Evolutionary conservation across 2,888 invertebrate genomes (phyloP).

Genomic region (Dysmachus trigonus): DNA sequence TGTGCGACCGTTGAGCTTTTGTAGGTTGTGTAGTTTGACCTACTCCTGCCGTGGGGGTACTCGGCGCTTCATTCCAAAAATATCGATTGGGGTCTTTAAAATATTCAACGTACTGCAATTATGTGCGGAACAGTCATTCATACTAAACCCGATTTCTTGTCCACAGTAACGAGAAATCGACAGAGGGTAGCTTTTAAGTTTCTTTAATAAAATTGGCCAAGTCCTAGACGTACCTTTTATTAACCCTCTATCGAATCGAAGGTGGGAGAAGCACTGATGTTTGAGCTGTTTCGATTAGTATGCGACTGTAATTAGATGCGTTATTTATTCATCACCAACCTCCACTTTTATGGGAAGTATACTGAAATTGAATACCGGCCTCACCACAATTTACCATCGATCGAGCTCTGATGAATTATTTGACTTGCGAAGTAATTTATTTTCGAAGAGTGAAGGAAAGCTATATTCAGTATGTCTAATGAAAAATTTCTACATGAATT

Average conservation of each 20-base stretch:
- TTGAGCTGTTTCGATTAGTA: not conserved
- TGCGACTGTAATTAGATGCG: not conserved
- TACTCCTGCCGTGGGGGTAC: not conserved
- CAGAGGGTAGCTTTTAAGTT: not conserved
- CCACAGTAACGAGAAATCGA: not conserved
- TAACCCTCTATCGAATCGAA: not conserved
- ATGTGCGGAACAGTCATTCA: not conserved
- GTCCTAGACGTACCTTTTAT: not conserved
- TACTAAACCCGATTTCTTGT: not conserved
- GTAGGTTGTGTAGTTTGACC: conserved; percentile 28
- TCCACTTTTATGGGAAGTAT: not conserved
- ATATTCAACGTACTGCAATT: conserved; percentile 28
- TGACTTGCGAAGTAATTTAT: not conserved
- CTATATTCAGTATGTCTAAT: not conserved
- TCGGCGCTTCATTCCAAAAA: not conserved
- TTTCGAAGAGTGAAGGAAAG: not conserved
- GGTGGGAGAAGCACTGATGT: not conserved
- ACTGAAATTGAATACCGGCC: not conserved
- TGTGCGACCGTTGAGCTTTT: not conserved
- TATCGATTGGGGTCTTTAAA: conserved; percentile 37
- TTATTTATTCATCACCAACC: not conserved
- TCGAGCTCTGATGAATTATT: not conserved
- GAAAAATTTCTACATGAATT: not conserved
- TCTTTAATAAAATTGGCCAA: not conserved
- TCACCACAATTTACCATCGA: not conserved